Conservation (phyloP, 2,888 invertebrate species). For the Aphrophora alni region DNA sequence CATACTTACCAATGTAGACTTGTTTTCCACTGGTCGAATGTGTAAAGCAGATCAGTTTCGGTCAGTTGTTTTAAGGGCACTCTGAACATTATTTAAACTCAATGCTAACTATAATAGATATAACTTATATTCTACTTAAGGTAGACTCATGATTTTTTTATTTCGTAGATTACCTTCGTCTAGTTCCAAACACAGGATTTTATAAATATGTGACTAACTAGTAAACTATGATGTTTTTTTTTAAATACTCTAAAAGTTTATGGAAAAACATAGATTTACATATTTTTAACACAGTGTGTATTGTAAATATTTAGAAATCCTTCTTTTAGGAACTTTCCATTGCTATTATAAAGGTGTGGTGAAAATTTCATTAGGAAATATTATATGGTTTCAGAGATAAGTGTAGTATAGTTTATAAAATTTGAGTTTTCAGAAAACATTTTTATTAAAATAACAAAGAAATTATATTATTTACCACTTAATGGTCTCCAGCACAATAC, state of each 20-base stretch:
- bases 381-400: not conserved
- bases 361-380: not conserved
- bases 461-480: too few species aligned
- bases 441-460: too few species aligned
- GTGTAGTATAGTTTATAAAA: not conserved
- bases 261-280: too few species aligned
- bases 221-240: not conserved
- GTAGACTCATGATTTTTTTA: not conserved
- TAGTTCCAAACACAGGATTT: not conserved
- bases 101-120: not conserved
- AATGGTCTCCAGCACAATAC: too few species aligned
- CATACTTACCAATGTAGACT: too few species aligned
- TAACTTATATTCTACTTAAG: not conserved
- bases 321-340: not conserved
- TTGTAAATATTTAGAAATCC: too few species aligned
- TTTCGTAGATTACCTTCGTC: not conserved
- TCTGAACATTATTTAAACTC: not conserved
- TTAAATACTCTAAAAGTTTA: too few species aligned
- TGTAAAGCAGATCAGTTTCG: too few species aligned
- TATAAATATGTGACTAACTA: not conserved
- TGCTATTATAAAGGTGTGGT: not conserved
- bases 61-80: not conserved
- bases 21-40: too few species aligned
- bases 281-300: too few species aligned
- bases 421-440: too few species aligned